Evolutionary conservation across 2,888 invertebrate genomes (phyloP).

Genomic region (Shargacucullia verbasci): DNA sequence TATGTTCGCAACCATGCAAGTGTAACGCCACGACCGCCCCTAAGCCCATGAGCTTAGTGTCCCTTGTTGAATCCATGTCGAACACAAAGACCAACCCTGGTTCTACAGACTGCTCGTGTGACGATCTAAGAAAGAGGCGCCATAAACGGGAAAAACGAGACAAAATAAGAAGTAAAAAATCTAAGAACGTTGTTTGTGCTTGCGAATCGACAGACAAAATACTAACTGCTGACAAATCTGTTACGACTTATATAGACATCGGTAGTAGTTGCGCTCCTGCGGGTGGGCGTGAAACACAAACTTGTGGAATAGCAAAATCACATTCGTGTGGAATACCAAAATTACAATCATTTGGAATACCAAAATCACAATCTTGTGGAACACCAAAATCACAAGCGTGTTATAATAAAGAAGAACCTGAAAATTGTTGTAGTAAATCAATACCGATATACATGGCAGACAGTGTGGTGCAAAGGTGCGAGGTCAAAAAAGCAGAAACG

Average conservation of each 20-base stretch:
- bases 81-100: conserved; percentile 1
- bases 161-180: conserved; percentile 14
- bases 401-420: neutral
- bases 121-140: conserved; percentile 17
- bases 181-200: conserved; percentile 40
- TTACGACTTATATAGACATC: conserved; percentile 65
- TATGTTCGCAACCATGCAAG: conserved; percentile 59
- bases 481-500: conserved; percentile 26
- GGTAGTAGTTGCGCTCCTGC: conserved; percentile 48
- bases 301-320: conserved; percentile 19
- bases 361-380: neutral
- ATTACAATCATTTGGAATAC: conserved; percentile 44
- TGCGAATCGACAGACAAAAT: conserved; percentile 39
- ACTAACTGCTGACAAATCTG: conserved; percentile 58
- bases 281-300: conserved; percentile 57
- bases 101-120: conserved; percentile 6
- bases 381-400: neutral
- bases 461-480: conserved; percentile 1
- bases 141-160: conserved; percentile 15
- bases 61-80: conserved; percentile 31
- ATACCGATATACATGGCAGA: neutral
- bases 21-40: conserved; percentile 38
- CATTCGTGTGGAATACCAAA: conserved; percentile 45
- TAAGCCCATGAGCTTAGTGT: conserved; percentile 43
- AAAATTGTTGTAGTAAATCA: conserved; percentile 4